Conservation (phyloP, 2,888 invertebrate genomes). For the Therioaphis trifolii region DNA sequence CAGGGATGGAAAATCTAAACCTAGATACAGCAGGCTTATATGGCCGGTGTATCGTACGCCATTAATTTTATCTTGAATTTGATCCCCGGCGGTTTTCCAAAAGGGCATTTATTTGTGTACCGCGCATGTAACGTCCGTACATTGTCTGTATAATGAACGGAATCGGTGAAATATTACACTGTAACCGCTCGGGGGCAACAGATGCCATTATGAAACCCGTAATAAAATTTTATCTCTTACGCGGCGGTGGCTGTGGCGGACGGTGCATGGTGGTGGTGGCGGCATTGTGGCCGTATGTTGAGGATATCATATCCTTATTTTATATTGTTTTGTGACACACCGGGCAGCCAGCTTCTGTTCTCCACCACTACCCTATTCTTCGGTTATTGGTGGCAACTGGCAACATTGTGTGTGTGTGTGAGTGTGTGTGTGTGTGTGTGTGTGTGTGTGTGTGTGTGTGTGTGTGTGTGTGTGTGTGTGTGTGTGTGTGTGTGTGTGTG, state of each 20-base stretch:
- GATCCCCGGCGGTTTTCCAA: slow-evolving; percentile 61
- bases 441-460: no score
- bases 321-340: slow-evolving; percentile 16
- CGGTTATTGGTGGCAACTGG: slow-evolving; percentile 26
- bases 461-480: no score
- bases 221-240: slow-evolving; percentile 59
- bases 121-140: background rate
- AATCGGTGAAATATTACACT: slow-evolving; percentile 57
- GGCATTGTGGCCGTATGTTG: background rate
- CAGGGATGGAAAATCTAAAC: slow-evolving; percentile 29
- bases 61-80: slow-evolving; percentile 63
- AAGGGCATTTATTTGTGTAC: slow-evolving; percentile 59
- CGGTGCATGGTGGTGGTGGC: background rate
- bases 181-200: slow-evolving; percentile 58
- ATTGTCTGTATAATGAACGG: slow-evolving; percentile 46
- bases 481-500: no score
- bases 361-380: no score
- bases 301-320: slow-evolving; percentile 10
- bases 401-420: no score
- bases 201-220: slow-evolving; percentile 58
- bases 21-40: slow-evolving; percentile 48
- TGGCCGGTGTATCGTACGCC: slow-evolving; percentile 19
- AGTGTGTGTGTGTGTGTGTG: no score
- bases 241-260: background rate
- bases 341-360: background rate